Conservation (phyloP, 2,888 invertebrate genomes). For the Ptychoptera albimana region DNA sequence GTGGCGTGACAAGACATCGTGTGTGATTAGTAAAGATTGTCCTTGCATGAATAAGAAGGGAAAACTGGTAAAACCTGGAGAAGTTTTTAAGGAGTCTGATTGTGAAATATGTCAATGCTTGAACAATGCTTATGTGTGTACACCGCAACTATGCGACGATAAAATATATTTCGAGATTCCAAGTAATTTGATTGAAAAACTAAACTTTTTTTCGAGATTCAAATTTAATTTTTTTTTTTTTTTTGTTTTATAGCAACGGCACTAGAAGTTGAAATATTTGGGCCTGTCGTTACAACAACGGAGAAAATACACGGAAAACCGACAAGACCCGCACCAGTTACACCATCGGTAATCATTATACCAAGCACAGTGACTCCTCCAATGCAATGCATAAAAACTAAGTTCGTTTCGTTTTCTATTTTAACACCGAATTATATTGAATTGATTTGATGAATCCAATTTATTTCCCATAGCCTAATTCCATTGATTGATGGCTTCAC, state of each 20-base stretch:
- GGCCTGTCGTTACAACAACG: slow-evolving; percentile 7
- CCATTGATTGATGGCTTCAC: slow-evolving; percentile 33
- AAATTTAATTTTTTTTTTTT: too few relatives aligned
- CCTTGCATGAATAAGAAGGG: slow-evolving; percentile 53
- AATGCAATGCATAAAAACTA: slow-evolving; percentile 27
- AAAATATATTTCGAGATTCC: too few relatives aligned
- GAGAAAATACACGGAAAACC: neutral
- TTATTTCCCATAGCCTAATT: slow-evolving; percentile 16
- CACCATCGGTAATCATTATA: slow-evolving; percentile 10
- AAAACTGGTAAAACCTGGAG: slow-evolving; percentile 52
- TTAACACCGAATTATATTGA: neutral
- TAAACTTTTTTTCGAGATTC: too few relatives aligned
- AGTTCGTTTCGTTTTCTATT: slow-evolving; percentile 18
- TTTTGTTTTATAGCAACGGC: neutral
- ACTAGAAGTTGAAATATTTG: slow-evolving; percentile 5
- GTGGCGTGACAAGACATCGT: slow-evolving; percentile 58
- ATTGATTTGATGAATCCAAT: neutral
- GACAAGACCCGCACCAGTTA: neutral
- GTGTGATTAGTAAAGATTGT: slow-evolving; percentile 58
- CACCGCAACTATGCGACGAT: neutral
- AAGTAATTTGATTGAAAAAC: too few relatives aligned
- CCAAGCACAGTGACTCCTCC: slow-evolving; percentile 31
- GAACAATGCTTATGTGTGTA: slow-evolving; percentile 54
- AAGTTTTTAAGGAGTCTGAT: slow-evolving; percentile 38
- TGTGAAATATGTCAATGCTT: slow-evolving; percentile 68